Base-by-base conservation (phyloP, 2,113 vertebrate genomes). In the Tretioscincus oriximinensis region DNA sequence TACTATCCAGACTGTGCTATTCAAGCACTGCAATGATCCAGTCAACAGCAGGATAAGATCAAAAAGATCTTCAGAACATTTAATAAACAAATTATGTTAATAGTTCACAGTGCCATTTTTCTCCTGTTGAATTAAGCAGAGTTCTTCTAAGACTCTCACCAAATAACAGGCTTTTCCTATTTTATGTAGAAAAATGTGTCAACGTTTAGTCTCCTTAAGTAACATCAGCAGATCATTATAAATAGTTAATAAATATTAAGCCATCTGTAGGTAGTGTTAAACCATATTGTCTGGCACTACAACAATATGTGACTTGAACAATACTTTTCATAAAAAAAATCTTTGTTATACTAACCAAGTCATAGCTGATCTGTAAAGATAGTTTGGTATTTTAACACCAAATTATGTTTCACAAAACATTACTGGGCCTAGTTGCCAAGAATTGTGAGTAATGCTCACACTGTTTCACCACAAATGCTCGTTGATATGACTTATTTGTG, bases 341-440 rank as follows among this genome's bases (percentile, higher is more conserved):
- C 58, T 75, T 67, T 70, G 85, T 90, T 90, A 78, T 31, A 87
- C 14, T 81, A 88, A 88, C 87, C 86, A 84, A 85, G 83, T 85
- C 77, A 92, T 85, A 87, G 75, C 81, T 89, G 90, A 89, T 87
- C 83, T 92, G n/a, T 87, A 84, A 84, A 86, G 88, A 80, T 22
- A 5, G 29, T 85, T 85, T 90, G 81, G 68, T 73, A 84, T 90
- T 88, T 90, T 81, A 83, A 64, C 82, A 69, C 87, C 67, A 86
- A 86, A 87, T 85, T 68, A 67, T 74, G 67, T 83, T 90, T 87
- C 77, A 79, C 71, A 83, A 90, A 91, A 83, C 65, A 49, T 67
- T 87, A 71, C 73, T 90, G 80, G 65, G 75, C 84, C 77, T 85
- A 77, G 3, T 81, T 89, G 75, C 79, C 79, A 77, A 49, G 24